Evolutionary conservation across 2,113 vertebrate species (phyloP).

Genomic region (Microcebus jonahi): DNA sequence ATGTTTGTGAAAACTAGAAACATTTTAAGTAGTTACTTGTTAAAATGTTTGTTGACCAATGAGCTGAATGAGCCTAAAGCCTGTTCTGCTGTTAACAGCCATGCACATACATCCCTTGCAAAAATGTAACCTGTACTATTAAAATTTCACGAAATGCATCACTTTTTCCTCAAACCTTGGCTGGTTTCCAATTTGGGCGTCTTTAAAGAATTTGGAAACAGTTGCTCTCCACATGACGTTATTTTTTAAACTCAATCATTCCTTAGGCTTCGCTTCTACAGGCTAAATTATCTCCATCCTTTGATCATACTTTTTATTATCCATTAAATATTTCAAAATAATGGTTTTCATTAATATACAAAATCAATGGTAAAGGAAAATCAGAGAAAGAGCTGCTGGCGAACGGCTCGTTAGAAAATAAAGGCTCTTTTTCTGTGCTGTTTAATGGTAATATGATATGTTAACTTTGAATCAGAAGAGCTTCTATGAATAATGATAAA

Average conservation of each 20-base stretch:
- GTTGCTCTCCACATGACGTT: background rate
- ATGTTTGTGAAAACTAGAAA: background rate
- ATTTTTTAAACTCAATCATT: background rate
- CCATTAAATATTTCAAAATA: background rate
- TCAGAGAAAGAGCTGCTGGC: background rate
- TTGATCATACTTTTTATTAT: background rate
- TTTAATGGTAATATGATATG: background rate
- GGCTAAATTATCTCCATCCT: background rate
- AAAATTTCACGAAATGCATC: background rate
- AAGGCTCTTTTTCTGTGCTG: rapidly evolving
- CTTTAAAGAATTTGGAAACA: background rate
- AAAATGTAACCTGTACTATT: background rate
- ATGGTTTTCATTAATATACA: background rate
- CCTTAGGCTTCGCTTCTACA: background rate
- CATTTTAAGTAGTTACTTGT: rapidly evolving
- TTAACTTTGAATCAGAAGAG: background rate
- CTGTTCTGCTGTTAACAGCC: rapidly evolving
- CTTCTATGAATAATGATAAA: background rate
- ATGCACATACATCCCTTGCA: rapidly evolving
- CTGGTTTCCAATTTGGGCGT: background rate
- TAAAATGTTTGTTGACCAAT: background rate
- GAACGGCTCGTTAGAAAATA: background rate
- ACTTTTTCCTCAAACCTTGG: background rate
- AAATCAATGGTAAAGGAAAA: background rate
- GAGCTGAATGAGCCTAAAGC: rapidly evolving